phyloP scores from a whole-genome alignment of 1,140 invertebrate species.

The Cotesia glomerata region DNA sequence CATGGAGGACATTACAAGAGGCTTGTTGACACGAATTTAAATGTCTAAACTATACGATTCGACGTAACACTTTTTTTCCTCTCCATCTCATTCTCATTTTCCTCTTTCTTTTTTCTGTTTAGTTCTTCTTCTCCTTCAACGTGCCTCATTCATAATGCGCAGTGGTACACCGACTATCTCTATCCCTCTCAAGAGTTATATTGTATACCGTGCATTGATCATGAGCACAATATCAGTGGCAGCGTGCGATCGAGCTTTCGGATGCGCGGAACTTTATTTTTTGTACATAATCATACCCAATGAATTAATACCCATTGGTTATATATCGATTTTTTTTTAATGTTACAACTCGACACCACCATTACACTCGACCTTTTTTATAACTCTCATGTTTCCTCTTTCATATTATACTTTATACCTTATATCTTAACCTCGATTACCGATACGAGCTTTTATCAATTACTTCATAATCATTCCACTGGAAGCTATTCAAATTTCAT shows the following conservation, averaged over 20 bases:
- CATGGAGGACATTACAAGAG: conserved; percentile 38
- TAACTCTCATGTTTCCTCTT: background rate
- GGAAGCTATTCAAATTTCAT: no score
- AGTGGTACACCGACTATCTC: background rate
- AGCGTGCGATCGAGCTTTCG: conserved; percentile 23
- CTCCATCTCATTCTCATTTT: background rate
- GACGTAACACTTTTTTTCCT: conserved; percentile 28
- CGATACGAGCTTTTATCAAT: no score
- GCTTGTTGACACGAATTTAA: conserved; percentile 46
- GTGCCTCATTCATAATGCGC: background rate
- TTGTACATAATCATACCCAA: conserved; percentile 14
- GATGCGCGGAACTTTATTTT: background rate
- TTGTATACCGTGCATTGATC: conserved; percentile 38
- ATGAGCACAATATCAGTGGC: conserved; percentile 32
- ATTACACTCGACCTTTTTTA: background rate
- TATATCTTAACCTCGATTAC: no score
- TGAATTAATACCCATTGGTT: conserved; percentile 30
- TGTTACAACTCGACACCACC: background rate
- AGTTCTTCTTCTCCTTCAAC: conserved; percentile 27
- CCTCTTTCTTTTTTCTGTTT: background rate
- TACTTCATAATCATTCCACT: no score
- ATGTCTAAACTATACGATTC: conserved; percentile 42
- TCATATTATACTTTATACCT: background rate
- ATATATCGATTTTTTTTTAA: conserved; percentile 24
- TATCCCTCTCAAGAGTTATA: background rate